Percentiles rank a stretch among this genome's conserved stretches.
phyloP scores from a whole-genome alignment of 2,113 vertebrate genomes.

The Amphiprion ocellaris region DNA sequence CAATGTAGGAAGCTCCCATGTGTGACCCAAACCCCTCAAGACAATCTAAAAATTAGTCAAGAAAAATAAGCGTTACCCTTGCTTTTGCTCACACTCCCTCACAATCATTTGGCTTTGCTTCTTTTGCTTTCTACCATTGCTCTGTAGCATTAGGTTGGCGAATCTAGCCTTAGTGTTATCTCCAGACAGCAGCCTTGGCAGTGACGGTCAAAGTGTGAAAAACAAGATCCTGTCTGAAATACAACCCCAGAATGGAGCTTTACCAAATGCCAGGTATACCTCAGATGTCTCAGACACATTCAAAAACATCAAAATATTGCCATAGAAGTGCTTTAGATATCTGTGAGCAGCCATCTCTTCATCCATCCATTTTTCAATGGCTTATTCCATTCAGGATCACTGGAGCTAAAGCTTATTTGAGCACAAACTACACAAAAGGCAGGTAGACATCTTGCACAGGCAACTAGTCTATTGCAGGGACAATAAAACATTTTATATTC shows the following conservation, averaged over 20 bases:
- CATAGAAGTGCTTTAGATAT: conserved; percentile 30
- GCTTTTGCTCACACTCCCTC: conserved; percentile 19
- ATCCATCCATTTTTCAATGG: conserved; percentile 8
- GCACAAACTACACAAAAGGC: conserved; percentile 8
- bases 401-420: background rate
- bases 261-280: conserved; percentile 61
- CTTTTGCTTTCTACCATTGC: conserved; percentile 31
- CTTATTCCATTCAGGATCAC: conserved; percentile 17
- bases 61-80: conserved; percentile 51
- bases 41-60: conserved; percentile 71
- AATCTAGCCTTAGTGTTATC: conserved; percentile 66
- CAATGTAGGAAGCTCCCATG: conserved; percentile 67
- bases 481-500: conserved; percentile 2
- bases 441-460: conserved; percentile 9
- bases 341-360: conserved; percentile 33
- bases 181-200: conserved; percentile 69
- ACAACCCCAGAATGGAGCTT: conserved; percentile 50
- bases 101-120: conserved; percentile 32
- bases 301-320: conserved; percentile 27
- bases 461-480: background rate
- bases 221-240: conserved; percentile 58
- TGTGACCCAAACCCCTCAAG: conserved; percentile 70
- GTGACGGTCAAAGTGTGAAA: conserved; percentile 38
- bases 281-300: conserved; percentile 34
- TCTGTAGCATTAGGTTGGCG: conserved; percentile 45